These are phyloP conservation scores for Pipistrellus pipistrellus DNA, from an alignment of 2,797 vertebrate species.

Conservation along the genomic window DNA sequence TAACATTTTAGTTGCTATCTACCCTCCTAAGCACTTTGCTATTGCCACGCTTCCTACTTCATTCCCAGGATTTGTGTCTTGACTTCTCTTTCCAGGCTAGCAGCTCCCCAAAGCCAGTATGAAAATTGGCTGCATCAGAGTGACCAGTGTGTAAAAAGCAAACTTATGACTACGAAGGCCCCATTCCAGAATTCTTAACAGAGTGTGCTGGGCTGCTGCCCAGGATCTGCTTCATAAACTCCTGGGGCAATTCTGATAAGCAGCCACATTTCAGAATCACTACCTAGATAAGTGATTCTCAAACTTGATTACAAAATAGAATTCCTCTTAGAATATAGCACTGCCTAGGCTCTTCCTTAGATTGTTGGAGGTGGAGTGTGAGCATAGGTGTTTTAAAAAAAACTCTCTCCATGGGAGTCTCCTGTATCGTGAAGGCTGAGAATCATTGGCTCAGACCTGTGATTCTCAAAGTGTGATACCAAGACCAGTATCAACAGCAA, in stretches of 20 bases:
- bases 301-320: constrained; percentile 5
- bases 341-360: neutral
- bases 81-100: neutral
- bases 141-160: neutral
- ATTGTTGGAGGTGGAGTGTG: neutral
- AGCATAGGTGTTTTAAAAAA: neutral
- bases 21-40: neutral
- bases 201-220: neutral
- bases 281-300: neutral
- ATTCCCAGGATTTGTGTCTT: neutral
- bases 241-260: constrained; percentile 28
- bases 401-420: neutral
- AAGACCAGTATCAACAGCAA: neutral
- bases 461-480: neutral
- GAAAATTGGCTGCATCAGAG: neutral
- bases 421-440: neutral
- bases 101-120: neutral
- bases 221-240: neutral
- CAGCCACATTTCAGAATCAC: neutral
- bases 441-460: neutral
- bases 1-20: neutral
- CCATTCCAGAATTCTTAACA: neutral
- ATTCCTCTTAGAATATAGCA: neutral
- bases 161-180: neutral
- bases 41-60: neutral